Base-by-base conservation (phyloP, 2,113 vertebrate genomes). In the Shinisaurus crocodilurus region DNA sequence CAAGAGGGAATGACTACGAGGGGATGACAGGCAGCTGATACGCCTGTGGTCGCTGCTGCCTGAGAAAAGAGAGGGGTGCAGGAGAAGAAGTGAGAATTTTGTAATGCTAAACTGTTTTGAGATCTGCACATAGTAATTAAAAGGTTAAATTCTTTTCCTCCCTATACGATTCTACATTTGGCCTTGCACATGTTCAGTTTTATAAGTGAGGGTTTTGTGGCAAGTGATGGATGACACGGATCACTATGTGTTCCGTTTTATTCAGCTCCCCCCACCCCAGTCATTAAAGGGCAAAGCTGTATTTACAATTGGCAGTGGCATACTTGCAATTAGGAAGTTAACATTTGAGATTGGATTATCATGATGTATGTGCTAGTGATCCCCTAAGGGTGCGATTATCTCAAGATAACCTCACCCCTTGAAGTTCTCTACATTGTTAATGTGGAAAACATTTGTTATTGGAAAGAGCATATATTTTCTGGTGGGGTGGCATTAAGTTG, bases 391-490 rank as follows among this genome's bases (percentile, higher is more conserved):
- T 93, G 43, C 84, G 95, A 95, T 96, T 95, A 90, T 91, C 87
- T 96, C 88, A 81, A 86, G 93, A 96, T 96, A 96, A 96, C 95
- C 94, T 95, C 91, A 94, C 93, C 45, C 86, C 93, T 96, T 96
- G 91, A 96, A 94, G 90, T 92, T 92, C 65, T 87, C 72, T 86
- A 79, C 92, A 77, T 90, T 91, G 88, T 88, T 95, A 96, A 92
- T 96, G 94, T 88, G 91, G 96, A 95, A 96, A 95, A 94, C 93
- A 91, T 92, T 96, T 95, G 92, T 95, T 96, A 96, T 93, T 93
- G 88, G 37, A 91, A 91, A 87, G 88, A 94, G 95, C 93, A 95
- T 96, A 94, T 96, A 96, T 96, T 96, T 94, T 93, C 89, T 90
- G 72, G 92, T 89, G 82, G 27, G 93, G 85, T 72, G 92, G 82